Percentiles rank a stretch among this genome's conserved stretches.
Conservation (phyloP, 2,113 vertebrate species). For the Rhinoderma darwinii region DNA sequence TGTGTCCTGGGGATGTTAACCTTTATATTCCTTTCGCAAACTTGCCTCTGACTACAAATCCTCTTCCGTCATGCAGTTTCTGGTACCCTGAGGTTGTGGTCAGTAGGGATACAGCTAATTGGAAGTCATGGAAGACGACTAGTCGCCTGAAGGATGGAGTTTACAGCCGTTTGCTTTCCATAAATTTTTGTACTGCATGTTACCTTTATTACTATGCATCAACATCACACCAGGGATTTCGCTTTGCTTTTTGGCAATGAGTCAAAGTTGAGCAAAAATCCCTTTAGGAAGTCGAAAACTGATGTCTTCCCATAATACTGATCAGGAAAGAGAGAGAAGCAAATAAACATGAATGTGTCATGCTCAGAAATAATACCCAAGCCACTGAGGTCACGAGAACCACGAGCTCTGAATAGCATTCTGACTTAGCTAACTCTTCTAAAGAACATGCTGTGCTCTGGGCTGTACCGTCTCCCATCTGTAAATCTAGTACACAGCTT, state of each 20-base stretch:
- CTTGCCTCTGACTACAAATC: slow-evolving; percentile 41
- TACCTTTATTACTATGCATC: slow-evolving; percentile 54
- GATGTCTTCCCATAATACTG: slow-evolving; percentile 26
- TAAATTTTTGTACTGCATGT: slow-evolving; percentile 44
- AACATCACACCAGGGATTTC: slow-evolving; percentile 41
- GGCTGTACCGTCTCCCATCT: slow-evolving; percentile 20
- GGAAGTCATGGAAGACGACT: slow-evolving; percentile 51
- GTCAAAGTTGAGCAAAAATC: slow-evolving; percentile 45
- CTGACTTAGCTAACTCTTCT: neutral
- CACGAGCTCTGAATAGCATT: neutral
- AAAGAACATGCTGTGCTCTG: slow-evolving; percentile 31
- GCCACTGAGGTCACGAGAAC: slow-evolving; percentile 17
- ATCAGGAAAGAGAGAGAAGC: slow-evolving; percentile 12
- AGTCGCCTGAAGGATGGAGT: slow-evolving; percentile 47
- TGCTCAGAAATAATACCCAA: slow-evolving; percentile 4
- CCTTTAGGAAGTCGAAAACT: slow-evolving; percentile 36
- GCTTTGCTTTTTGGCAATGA: slow-evolving; percentile 28
- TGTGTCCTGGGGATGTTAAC: slow-evolving; percentile 52
- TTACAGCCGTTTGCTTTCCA: slow-evolving; percentile 52
- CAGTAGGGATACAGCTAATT: slow-evolving; percentile 55
- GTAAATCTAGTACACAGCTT: neutral
- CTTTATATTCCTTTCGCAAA: slow-evolving; percentile 53
- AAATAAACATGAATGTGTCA: slow-evolving; percentile 27
- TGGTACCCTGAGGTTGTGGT: slow-evolving; percentile 40
- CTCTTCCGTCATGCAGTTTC: slow-evolving; percentile 24